Percentiles rank a stretch among this genome's conserved stretches.
phyloP scores from a whole-genome alignment of 2,888 invertebrate genomes.

The Melieria omissa region DNA sequence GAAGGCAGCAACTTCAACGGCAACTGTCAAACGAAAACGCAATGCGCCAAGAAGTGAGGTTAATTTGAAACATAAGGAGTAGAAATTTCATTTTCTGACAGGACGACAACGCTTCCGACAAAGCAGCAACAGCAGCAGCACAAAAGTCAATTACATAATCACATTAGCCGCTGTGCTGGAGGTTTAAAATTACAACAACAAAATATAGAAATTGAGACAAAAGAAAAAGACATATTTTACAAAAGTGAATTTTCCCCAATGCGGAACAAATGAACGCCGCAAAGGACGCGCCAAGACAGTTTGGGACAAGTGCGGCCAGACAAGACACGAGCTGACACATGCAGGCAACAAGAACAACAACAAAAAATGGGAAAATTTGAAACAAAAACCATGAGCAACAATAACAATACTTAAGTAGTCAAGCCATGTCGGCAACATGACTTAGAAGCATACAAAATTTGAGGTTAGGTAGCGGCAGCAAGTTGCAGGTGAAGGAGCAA shows the following conservation, averaged over 20 bases:
- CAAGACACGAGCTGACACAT: too few relatives aligned
- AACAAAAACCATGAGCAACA: slow-evolving; percentile 3
- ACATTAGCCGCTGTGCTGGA: not conserved
- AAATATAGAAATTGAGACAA: slow-evolving; percentile 13
- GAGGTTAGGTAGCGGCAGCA: not conserved
- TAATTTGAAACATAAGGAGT: slow-evolving; percentile 1
- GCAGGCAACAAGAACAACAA: too few relatives aligned
- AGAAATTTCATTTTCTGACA: not conserved
- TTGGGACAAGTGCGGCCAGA: too few relatives aligned
- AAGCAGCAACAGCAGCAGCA: not conserved
- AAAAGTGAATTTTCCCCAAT: too few relatives aligned
- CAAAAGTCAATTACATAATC: slow-evolving; percentile 4
- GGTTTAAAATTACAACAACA: not conserved
- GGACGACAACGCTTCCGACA: not conserved
- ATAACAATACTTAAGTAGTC: not conserved
- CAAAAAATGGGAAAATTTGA: not conserved
- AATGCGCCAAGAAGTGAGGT: not conserved
- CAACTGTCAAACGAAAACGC: not conserved
- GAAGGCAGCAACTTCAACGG: too few relatives aligned
- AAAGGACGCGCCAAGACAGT: too few relatives aligned
- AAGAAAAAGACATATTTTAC: slow-evolving; percentile 5
- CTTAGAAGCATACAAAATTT: slow-evolving; percentile 7
- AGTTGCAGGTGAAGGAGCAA: too few relatives aligned
- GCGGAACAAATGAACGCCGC: too few relatives aligned
- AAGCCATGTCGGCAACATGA: slow-evolving; percentile 17